phyloP scores from a whole-genome alignment of 1,140 invertebrate genomes.

The Melipona quadrifasciata region DNA sequence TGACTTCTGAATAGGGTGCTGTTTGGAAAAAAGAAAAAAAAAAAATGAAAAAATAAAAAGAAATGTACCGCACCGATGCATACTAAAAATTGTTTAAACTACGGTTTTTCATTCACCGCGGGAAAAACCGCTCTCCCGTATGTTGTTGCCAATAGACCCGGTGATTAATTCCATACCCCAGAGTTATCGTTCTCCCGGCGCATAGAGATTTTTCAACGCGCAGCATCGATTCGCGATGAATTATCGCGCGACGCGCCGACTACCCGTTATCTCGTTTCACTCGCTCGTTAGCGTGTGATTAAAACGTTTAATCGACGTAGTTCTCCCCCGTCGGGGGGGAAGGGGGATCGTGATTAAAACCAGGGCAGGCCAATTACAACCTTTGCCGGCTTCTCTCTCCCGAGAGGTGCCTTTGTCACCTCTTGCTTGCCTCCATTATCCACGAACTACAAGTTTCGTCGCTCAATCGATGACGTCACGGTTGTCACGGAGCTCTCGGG shows the following conservation, averaged over 20 bases:
- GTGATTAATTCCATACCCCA: not conserved
- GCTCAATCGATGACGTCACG: not conserved
- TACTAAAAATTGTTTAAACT: not conserved
- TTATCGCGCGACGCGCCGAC: not conserved
- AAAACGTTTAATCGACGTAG: slow-evolving; percentile 45
- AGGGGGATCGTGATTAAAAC: slow-evolving; percentile 15
- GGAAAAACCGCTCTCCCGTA: not conserved
- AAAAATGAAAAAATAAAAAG: not conserved
- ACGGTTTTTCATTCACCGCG: not conserved
- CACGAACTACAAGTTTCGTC: slow-evolving; percentile 9
- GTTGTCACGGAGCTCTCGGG: not conserved
- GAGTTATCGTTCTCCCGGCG: too few relatives aligned
- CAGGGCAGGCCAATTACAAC: slow-evolving; percentile 30
- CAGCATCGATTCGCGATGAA: not conserved
- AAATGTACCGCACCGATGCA: not conserved
- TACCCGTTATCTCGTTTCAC: slow-evolving; percentile 28
- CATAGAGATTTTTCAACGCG: not conserved
- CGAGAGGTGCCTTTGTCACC: slow-evolving; percentile 2
- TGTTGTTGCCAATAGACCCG: not conserved
- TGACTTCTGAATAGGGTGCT: not conserved
- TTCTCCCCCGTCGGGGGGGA: not conserved
- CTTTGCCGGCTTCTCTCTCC: not conserved
- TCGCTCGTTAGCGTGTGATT: slow-evolving; percentile 34
- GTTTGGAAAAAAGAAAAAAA: not conserved
- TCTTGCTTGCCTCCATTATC: slow-evolving; percentile 9